Base-by-base conservation (phyloP, 2,888 invertebrate genomes). In the Cerastis rubricosa region DNA sequence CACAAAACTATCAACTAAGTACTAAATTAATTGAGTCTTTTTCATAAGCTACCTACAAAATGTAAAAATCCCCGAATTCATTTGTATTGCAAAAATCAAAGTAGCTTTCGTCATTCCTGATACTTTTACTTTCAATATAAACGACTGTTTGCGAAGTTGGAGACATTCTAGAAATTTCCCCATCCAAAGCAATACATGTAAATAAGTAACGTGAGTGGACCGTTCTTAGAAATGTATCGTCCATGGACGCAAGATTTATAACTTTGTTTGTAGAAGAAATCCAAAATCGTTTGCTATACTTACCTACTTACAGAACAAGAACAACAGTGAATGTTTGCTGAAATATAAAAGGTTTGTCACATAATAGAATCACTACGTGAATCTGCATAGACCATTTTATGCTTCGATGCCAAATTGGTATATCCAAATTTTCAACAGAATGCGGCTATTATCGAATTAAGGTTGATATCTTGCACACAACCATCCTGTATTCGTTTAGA, bases 251-350 rank as follows among this genome's bases (percentile, higher is more conserved):
- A 66, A 74, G 80, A 87, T 85, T 87, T 85, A 84, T 78, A 22
- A 67, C 6, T 82, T 77, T 87, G 76, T 87, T 85, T 87, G 29
- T 35, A 68, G 66, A 71, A 85, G 51, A 71, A 67, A 74, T 59
- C 66, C 67, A 59, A 74, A 84, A 75, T 63, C 17, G 43, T 74
- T 74, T 35, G 47, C 61, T 49, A 9, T 63, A 7, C 25, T 9
- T 63, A 7, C 25, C 17, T 45, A 29, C 17, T 47, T 6, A 83
- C n/a, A 35, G 11, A 22, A 35, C 5, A 43, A 35, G 11, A 22
- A 35, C 5, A 43, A 25, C 22, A 11, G 3, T 69, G n/a, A 54
- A 69, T 65, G 11, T 73, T 78, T 59, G 29, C 63, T 8, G 19
- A 49, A 80, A 57, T 65, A 43, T 35, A 45, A 57, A 43, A 54